A percentile compares a stretch with the other conserved stretches of the same genome.
phyloP scores from a whole-genome alignment of 2,797 vertebrate genomes.

The Melanotaenia trifasciata region DNA sequence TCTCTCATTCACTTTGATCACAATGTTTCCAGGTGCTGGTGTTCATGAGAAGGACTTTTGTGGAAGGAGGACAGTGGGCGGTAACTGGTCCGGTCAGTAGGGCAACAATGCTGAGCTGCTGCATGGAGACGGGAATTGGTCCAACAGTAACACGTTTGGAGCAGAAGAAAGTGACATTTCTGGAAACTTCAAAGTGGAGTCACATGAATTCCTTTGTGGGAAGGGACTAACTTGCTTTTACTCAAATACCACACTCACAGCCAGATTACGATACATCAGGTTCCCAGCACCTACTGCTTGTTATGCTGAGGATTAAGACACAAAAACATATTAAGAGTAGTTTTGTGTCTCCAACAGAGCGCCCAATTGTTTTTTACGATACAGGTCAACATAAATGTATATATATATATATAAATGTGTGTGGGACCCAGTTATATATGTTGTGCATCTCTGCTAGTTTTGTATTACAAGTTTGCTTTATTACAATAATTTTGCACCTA shows the following conservation, averaged over 20 bases:
- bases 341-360: not conserved
- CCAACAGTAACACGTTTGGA: conserved; percentile 60
- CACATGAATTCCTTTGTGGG: conserved; percentile 2
- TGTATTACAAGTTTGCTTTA: not conserved
- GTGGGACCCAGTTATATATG: not conserved
- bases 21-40: conserved; percentile 47
- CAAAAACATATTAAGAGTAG: not conserved
- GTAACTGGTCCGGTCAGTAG: conserved; percentile 79
- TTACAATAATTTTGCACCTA: not conserved
- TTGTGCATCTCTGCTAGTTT: not conserved
- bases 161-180: conserved; percentile 43
- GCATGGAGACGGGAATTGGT: conserved; percentile 50
- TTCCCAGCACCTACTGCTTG: too few species aligned
- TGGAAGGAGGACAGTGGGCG: conserved; percentile 65
- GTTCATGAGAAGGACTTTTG: conserved; percentile 74
- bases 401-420: not conserved
- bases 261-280: conserved; percentile 4
- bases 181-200: conserved; percentile 62
- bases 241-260: not conserved
- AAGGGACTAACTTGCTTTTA: not conserved
- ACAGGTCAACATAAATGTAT: too few species aligned
- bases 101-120: conserved; percentile 36
- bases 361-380: too few species aligned
- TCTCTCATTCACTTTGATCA: not conserved
- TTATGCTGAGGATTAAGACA: not conserved